Evolutionary conservation across 1,140 invertebrate genomes (phyloP).

Genomic region (Araneus ventricosus): DNA sequence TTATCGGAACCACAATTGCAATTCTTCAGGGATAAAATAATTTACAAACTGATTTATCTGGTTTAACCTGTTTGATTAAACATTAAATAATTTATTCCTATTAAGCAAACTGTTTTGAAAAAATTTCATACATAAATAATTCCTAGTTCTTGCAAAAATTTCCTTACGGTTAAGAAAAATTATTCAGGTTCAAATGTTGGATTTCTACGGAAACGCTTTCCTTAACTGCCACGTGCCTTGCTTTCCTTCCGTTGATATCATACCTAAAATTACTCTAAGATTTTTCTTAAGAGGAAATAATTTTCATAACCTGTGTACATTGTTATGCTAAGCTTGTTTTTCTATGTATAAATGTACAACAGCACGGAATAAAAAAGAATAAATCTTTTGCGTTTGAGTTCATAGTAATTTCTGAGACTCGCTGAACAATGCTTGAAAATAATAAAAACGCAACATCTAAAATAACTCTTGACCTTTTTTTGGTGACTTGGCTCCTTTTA

Average conservation of each 20-base stretch:
- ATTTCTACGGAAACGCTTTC: not conserved
- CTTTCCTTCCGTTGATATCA: not conserved
- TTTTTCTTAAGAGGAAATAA: conserved; percentile 1
- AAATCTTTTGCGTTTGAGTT: not conserved
- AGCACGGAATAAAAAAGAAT: not conserved
- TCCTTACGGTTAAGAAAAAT: too few species aligned
- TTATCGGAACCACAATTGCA: too few species aligned
- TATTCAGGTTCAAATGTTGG: not conserved
- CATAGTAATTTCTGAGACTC: conserved; percentile 10
- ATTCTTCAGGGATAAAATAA: too few species aligned
- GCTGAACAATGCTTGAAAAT: conserved; percentile 3
- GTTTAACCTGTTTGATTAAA: too few species aligned
- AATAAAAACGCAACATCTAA: not conserved
- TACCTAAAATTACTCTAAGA: not conserved
- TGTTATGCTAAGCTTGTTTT: conserved; percentile 13
- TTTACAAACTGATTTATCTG: too few species aligned
- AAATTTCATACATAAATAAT: too few species aligned
- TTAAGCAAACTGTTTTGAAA: too few species aligned
- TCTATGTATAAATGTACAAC: not conserved
- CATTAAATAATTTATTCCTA: too few species aligned
- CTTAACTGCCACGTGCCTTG: not conserved
- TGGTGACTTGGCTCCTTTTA: not conserved
- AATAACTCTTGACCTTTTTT: conserved; percentile 30
- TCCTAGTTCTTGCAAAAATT: too few species aligned
- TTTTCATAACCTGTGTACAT: conserved; percentile 1